Base-by-base conservation (phyloP, 2,113 vertebrate genomes). In the Limanda limanda region DNA sequence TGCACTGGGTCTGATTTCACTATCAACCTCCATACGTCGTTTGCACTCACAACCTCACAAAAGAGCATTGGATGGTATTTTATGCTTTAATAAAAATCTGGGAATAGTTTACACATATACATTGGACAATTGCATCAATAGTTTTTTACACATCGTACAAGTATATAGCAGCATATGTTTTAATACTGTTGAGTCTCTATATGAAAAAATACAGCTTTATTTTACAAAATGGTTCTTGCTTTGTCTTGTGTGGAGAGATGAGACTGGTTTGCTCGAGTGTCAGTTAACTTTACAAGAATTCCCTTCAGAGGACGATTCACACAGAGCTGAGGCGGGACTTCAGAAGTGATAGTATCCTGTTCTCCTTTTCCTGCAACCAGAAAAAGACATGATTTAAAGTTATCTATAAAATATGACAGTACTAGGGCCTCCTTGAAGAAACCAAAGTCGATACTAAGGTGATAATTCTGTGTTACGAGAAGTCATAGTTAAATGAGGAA, bases 131-230 rank as follows among this genome's bases (percentile, higher is more conserved):
- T 91, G 93, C 90, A 94, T 90, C 88, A 93, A 93, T 81, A 87
- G 86, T 94, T 93, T 94, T n/a, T 93, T 94, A 94, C 94, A 95
- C 94, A 94, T 91, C 88, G 58, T 93, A 94, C 93, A 94, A 86
- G 90, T 93, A 91, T 95, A 94, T 94, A 95, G 94, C 95, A 95
- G 94, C 94, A 94, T 92, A 94, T 91, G 91, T 93, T 93, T 48
- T 93, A 93, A 94, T 94, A 95, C 93, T 93, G 92, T 94, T 85
- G 90, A 92, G 91, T 94, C 92, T 94, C 85, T 94, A 95, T 93
- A 93, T 95, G 92, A 94, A 95, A 95, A 95, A 95, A 95, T 95
- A 95, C 95, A 95, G 94, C 94, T 95, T 95, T 95, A 95, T 91
- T 94, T 95, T 95, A 95, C 95, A 95, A 95, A 94, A 88, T 81